phyloP scores from a whole-genome alignment of 2,113 vertebrate genomes.

The Cnemophilus loriae region DNA sequence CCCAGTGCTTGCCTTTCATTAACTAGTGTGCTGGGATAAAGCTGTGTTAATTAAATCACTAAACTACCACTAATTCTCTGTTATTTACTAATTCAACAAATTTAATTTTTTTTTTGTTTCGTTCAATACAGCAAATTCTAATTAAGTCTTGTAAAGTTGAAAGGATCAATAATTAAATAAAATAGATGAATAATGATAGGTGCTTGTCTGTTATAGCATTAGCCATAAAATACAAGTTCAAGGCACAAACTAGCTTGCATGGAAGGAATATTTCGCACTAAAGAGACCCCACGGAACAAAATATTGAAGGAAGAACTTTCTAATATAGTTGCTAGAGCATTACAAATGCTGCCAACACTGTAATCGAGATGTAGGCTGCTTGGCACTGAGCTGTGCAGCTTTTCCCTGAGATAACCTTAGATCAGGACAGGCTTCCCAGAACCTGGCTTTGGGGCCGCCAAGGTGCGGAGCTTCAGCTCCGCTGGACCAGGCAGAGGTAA shows the following conservation, averaged over 20 bases:
- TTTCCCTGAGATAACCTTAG: not conserved
- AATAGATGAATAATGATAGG: slow-evolving; percentile 19
- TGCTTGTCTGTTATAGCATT: not conserved
- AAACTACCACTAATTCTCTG: slow-evolving; percentile 60
- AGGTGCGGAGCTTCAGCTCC: not conserved
- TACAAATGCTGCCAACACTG: not conserved
- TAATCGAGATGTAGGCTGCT: not conserved
- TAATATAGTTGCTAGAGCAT: not conserved
- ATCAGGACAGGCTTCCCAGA: not conserved
- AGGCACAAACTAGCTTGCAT: not conserved
- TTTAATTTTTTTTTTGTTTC: slow-evolving; percentile 38
- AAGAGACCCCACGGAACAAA: not conserved
- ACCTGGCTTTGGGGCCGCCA: not conserved
- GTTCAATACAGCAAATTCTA: slow-evolving; percentile 53
- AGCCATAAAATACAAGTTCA: not conserved
- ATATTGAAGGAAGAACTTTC: not conserved
- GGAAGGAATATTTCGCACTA: not conserved
- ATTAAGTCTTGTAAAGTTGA: slow-evolving; percentile 56
- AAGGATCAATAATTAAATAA: slow-evolving; percentile 64
- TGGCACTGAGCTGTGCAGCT: not conserved
- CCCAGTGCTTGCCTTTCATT: slow-evolving; percentile 50
- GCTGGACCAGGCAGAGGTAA: not conserved
- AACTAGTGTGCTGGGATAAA: slow-evolving; percentile 60
- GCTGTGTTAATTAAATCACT: slow-evolving; percentile 68
- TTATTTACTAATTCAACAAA: slow-evolving; percentile 63